These are phyloP conservation scores for Phyllostomus hastatus DNA, from an alignment of 2,113 vertebrate genomes.

Conservation along the genomic window DNA sequence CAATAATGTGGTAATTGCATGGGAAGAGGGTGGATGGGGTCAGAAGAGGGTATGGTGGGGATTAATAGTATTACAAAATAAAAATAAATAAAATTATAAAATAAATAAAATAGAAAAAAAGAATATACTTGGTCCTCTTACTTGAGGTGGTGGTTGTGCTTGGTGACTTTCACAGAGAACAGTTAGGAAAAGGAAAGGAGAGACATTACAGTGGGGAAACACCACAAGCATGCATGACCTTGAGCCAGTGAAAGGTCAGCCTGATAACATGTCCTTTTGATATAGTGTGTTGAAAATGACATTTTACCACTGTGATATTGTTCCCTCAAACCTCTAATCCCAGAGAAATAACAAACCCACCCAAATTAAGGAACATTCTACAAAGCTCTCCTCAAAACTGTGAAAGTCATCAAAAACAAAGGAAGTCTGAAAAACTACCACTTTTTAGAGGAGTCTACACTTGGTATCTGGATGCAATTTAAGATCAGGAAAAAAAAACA, in stretches of 20 bases:
- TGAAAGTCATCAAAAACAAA: neutral
- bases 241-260: neutral
- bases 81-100: no score
- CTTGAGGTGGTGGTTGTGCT: neutral
- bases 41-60: no score
- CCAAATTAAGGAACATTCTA: neutral
- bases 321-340: fast-evolving
- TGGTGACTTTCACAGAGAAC: neutral
- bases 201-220: fast-evolving
- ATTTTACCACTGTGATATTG: neutral
- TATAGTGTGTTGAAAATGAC: neutral
- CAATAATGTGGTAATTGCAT: no score
- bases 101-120: no score
- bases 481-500: neutral
- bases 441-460: neutral
- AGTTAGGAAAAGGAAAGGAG: neutral
- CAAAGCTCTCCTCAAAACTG: neutral
- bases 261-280: neutral
- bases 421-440: neutral
- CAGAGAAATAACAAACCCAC: neutral
- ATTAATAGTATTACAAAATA: no score
- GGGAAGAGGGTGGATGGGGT: no score
- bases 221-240: no score
- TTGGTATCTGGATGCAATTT: neutral
- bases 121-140: neutral